phyloP scores from a whole-genome alignment of 2,888 invertebrate species.

The Lepetodrilus schrolli region DNA sequence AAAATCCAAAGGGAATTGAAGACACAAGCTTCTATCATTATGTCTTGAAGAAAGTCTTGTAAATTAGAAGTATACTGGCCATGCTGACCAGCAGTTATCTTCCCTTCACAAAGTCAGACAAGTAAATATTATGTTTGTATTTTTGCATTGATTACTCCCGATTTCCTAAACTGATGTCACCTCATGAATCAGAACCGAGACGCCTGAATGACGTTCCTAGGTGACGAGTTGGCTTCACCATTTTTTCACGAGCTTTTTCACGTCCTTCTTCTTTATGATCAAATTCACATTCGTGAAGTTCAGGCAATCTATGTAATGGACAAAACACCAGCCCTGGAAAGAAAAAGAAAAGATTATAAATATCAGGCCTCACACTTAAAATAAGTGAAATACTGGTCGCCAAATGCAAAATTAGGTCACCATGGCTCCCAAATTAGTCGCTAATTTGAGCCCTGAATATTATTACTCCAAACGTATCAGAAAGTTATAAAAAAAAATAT shows the following conservation, averaged over 20 bases:
- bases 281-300: constrained; percentile 72
- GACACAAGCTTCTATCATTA: constrained; percentile 17
- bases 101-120: not conserved
- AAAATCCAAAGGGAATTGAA: constrained; percentile 12
- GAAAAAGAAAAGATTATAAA: too few relatives aligned
- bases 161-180: constrained; percentile 1
- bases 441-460: too few relatives aligned
- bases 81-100: not conserved
- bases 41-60: not conserved
- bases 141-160: constrained; percentile 10
- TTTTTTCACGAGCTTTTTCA: constrained; percentile 72
- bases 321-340: constrained; percentile 72
- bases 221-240: constrained; percentile 73
- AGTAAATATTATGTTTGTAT: not conserved
- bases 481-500: too few relatives aligned
- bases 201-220: constrained; percentile 71
- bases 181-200: constrained; percentile 63
- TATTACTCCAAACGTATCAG: too few relatives aligned
- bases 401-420: too few relatives aligned
- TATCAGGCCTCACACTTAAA: not conserved
- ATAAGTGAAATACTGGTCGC: too few relatives aligned
- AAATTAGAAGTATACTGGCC: constrained; percentile 1
- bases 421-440: too few relatives aligned
- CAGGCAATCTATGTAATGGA: constrained; percentile 72
- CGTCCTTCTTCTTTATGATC: constrained; percentile 74